phyloP scores from a whole-genome alignment of 2,113 vertebrate genomes.

The Chascanopsetta lugubris region DNA sequence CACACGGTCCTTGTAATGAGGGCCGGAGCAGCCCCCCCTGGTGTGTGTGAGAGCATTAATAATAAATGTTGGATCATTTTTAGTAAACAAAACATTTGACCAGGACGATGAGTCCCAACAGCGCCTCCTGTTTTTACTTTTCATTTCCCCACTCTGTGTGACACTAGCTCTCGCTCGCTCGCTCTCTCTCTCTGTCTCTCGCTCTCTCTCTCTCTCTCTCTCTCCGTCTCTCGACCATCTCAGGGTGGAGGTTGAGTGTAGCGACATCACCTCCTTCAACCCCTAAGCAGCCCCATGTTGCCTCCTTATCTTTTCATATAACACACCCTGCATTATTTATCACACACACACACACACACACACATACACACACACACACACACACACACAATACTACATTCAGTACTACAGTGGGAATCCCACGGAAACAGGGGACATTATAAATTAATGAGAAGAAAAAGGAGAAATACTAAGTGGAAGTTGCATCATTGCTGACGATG shows the following conservation, averaged over 20 bases:
- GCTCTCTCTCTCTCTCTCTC: background rate
- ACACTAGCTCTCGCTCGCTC: background rate
- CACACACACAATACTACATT: background rate
- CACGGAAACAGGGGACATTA: no score
- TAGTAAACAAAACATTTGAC: constrained; percentile 58
- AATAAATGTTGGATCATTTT: constrained; percentile 60
- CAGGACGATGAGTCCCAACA: background rate
- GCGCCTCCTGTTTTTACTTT: background rate
- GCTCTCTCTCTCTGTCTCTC: constrained; percentile 10
- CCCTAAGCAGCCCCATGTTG: constrained; percentile 48
- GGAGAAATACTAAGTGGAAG: no score
- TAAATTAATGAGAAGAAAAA: no score
- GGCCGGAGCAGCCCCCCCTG: constrained; percentile 25
- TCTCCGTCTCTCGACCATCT: background rate
- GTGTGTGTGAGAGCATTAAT: constrained; percentile 58
- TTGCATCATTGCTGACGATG: no score
- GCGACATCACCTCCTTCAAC: constrained; percentile 63
- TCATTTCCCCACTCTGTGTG: constrained; percentile 4
- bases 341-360: constrained; percentile 5
- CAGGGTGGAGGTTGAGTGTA: constrained; percentile 55
- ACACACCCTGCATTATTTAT: constrained; percentile 67
- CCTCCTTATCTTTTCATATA: constrained; percentile 63
- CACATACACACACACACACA: background rate
- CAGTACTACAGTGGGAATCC: no score
- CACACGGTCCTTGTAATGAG: constrained; percentile 29